Evolutionary conservation across 2,113 vertebrate genomes (phyloP).

Genomic region (Acrocephalus arundinaceus): DNA sequence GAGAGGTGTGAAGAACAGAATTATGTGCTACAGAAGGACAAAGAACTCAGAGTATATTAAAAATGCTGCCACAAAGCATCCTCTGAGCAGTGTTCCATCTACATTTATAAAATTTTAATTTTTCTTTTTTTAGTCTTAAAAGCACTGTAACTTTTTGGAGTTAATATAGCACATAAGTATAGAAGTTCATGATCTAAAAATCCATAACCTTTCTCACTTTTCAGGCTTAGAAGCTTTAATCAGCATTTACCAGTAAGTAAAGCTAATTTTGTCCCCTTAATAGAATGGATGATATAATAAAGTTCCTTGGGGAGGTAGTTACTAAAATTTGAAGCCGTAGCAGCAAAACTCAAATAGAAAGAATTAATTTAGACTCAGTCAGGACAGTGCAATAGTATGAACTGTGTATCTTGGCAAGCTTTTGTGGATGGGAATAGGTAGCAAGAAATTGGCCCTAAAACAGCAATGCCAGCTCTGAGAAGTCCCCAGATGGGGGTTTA

Average conservation of each 20-base stretch:
- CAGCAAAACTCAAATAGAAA: constrained; percentile 1
- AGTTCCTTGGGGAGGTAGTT: neutral
- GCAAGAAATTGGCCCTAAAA: constrained; percentile 38
- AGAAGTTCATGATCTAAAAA: neutral
- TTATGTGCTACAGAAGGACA: neutral
- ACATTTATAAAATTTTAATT: neutral
- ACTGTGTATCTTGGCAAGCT: constrained; percentile 11
- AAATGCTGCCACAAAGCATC: neutral
- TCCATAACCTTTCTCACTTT: neutral
- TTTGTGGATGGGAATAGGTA: constrained; percentile 1
- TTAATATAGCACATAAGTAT: neutral
- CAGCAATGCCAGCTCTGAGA: constrained; percentile 19
- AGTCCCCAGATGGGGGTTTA: constrained; percentile 32
- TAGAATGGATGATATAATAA: constrained; percentile 7
- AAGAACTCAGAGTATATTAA: neutral
- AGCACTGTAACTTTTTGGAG: neutral
- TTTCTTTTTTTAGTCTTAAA: neutral
- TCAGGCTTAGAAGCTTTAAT: neutral
- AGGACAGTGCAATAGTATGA: neutral
- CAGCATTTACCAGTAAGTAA: neutral
- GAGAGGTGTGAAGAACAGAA: neutral
- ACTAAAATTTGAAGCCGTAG: neutral
- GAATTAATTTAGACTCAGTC: constrained; percentile 17
- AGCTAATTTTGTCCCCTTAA: neutral
- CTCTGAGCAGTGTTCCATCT: neutral